These are phyloP conservation scores for Nephrotoma flavescens DNA, from an alignment of 2,888 invertebrate species.

Conservation along the genomic window DNA sequence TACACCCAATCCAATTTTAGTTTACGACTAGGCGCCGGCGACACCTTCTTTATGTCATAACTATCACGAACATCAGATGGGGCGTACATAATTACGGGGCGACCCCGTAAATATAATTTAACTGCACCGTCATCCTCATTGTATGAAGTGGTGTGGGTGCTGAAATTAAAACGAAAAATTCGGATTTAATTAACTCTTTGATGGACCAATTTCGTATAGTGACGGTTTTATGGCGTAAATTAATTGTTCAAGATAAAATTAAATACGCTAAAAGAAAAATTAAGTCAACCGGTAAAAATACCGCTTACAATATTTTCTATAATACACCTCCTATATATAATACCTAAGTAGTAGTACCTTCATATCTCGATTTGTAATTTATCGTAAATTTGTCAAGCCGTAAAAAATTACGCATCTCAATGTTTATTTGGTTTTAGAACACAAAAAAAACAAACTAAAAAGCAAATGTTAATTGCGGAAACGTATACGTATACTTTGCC, in stretches of 20 bases:
- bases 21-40: slow-evolving; percentile 62
- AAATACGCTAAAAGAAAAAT: neutral
- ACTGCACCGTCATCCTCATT: slow-evolving; percentile 75
- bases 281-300: neutral
- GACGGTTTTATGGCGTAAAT: neutral
- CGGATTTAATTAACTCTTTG: neutral
- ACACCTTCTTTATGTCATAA: slow-evolving; percentile 63
- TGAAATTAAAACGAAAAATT: slow-evolving; percentile 23
- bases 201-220: neutral
- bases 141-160: slow-evolving; percentile 70
- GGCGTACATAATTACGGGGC: slow-evolving; percentile 64
- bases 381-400: neutral
- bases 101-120: slow-evolving; percentile 70
- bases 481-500: neutral
- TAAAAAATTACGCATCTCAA: neutral
- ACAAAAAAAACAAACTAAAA: neutral
- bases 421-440: too few species aligned
- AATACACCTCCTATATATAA: neutral
- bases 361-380: neutral
- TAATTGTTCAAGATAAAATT: slow-evolving; percentile 8
- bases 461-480: neutral
- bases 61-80: slow-evolving; percentile 52
- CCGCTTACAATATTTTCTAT: neutral
- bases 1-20: slow-evolving; percentile 84
- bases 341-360: neutral